These are phyloP conservation scores for Macrotus californicus DNA, from an alignment of 2,113 vertebrate genomes.

Conservation along the genomic window DNA sequence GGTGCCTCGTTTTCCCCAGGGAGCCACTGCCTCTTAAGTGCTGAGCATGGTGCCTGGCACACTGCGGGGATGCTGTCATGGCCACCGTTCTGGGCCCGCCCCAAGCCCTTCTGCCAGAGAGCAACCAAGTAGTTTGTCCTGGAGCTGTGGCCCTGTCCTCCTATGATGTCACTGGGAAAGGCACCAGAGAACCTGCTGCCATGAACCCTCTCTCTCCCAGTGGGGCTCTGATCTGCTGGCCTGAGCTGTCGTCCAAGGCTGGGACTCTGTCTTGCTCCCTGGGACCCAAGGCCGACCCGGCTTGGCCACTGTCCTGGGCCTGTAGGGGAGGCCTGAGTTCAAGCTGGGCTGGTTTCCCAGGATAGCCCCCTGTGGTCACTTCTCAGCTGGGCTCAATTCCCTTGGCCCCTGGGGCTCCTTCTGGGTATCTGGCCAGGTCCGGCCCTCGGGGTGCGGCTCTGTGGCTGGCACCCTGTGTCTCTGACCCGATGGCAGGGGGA, in stretches of 20 bases:
- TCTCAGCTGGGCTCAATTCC: background rate
- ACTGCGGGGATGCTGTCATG: fast-evolving
- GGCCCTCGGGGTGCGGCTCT: background rate
- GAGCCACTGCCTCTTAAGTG: background rate
- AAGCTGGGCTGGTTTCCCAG: background rate
- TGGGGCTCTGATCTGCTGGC: background rate
- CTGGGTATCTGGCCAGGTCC: background rate
- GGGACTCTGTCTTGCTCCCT: background rate
- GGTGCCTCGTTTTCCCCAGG: background rate
- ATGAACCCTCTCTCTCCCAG: fast-evolving
- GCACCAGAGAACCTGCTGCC: background rate
- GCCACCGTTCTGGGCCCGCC: background rate
- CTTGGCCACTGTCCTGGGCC: background rate
- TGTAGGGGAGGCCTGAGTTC: background rate
- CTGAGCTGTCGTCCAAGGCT: background rate
- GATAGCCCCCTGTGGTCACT: background rate
- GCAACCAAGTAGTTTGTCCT: background rate
- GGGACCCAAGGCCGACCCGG: background rate
- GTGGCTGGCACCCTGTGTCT: background rate
- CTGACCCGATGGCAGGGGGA: background rate
- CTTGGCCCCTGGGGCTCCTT: background rate
- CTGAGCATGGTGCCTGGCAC: background rate
- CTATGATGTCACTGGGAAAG: background rate
- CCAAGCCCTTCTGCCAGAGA: background rate
- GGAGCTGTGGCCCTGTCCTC: background rate